A percentile compares a stretch with the other conserved stretches of the same genome.
Evolutionary conservation across 23 tunicate species (phyloP).

Genomic region (Botrylloides violaceus): DNA sequence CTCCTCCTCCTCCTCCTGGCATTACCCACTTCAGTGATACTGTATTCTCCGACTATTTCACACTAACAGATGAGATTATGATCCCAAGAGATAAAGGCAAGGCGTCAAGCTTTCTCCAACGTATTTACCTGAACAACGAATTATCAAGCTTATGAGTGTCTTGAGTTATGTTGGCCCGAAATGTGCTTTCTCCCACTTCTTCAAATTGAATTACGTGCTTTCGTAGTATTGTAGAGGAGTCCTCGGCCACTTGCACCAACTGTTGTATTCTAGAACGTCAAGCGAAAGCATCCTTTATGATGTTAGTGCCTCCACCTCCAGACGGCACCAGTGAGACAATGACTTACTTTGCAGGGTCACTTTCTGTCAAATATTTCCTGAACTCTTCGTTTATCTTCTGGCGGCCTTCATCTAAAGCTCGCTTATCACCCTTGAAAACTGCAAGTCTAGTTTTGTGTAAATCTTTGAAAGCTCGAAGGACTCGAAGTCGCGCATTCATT

Average conservation of each 20-base stretch:
- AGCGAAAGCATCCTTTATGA: background rate
- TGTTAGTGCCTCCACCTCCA: too few relatives aligned
- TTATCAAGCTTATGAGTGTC: slow-evolving; percentile 62
- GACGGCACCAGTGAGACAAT: too few relatives aligned
- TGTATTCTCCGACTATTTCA: too few relatives aligned
- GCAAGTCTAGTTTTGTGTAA: slow-evolving; percentile 70
- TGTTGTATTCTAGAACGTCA: slow-evolving; percentile 33
- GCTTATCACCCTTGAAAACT: slow-evolving; percentile 48
- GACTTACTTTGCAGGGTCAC: slow-evolving; percentile 30
- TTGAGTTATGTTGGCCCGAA: slow-evolving; percentile 56
- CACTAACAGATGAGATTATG: too few relatives aligned
- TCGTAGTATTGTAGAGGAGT: slow-evolving; percentile 51
- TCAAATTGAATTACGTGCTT: slow-evolving; percentile 83
- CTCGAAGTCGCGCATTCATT: slow-evolving; percentile 25
- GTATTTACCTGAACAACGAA: slow-evolving; percentile 22
- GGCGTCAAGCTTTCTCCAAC: too few relatives aligned
- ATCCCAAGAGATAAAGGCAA: too few relatives aligned
- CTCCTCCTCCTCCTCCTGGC: too few relatives aligned
- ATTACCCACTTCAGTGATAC: too few relatives aligned
- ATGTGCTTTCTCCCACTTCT: slow-evolving; percentile 28
- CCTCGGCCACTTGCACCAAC: slow-evolving; percentile 49
- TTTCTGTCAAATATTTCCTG: slow-evolving; percentile 31
- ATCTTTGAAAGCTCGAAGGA: slow-evolving; percentile 62
- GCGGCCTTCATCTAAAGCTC: slow-evolving; percentile 49
- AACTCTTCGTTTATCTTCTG: slow-evolving; percentile 64